Percentiles rank a stretch among this genome's conserved stretches.
Evolutionary conservation across 2,797 vertebrate genomes (phyloP).

Genomic region (Molothrus ater): DNA sequence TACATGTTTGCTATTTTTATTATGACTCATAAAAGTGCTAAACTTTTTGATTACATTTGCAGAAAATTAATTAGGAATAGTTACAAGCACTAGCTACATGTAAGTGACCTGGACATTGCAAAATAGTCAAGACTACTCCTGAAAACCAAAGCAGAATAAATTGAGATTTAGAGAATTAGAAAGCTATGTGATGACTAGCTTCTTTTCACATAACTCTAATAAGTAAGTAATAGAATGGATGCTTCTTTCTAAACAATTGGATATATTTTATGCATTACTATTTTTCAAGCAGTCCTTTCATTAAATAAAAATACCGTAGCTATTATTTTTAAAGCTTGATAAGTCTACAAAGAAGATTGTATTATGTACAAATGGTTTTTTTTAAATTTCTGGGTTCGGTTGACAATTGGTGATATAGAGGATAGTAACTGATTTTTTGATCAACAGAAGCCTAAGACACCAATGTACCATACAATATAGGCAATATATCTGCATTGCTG

Average conservation of each 20-base stretch:
- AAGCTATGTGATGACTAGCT: background rate
- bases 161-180: background rate
- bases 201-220: background rate
- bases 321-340: background rate
- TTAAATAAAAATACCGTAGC: background rate
- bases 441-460: background rate
- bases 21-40: background rate
- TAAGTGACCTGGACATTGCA: background rate
- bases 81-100: background rate
- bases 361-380: background rate
- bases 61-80: background rate
- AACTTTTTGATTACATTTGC: background rate
- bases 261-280: background rate
- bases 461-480: background rate
- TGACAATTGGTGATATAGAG: background rate
- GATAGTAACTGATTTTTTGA: background rate
- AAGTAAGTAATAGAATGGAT: background rate
- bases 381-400: background rate
- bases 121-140: background rate
- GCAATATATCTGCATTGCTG: background rate
- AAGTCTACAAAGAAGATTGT: background rate
- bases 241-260: background rate
- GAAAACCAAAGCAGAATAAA: background rate
- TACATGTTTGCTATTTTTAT: slow-evolving; percentile 24
- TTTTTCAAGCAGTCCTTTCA: background rate